Evolutionary conservation across 1,140 invertebrate species (phyloP).

Genomic region (Achroia grisella): DNA sequence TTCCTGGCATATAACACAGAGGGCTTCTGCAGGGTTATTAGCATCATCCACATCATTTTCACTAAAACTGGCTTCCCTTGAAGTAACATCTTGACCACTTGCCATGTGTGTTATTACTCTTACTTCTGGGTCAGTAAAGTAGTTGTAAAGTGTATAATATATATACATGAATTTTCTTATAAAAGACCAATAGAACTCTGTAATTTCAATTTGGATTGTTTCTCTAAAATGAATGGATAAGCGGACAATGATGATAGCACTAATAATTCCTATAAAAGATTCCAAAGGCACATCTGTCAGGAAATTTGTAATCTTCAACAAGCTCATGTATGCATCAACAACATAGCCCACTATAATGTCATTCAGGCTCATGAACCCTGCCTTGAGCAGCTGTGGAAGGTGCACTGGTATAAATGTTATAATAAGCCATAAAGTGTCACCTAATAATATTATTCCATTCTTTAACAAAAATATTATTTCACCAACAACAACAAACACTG

Average conservation of each 20-base stretch:
- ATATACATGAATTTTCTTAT: slow-evolving; percentile 46
- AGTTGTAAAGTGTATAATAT: slow-evolving; percentile 54
- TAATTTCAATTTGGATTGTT: slow-evolving; percentile 27
- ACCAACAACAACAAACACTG: slow-evolving; percentile 24
- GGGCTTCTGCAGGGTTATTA: slow-evolving; percentile 36
- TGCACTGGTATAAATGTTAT: slow-evolving; percentile 59
- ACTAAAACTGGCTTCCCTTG: slow-evolving; percentile 21
- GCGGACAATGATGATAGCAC: slow-evolving; percentile 43
- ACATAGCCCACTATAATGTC: slow-evolving; percentile 22
- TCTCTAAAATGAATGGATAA: slow-evolving; percentile 46
- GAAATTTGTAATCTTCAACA: slow-evolving; percentile 56
- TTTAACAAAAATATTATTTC: slow-evolving; percentile 40
- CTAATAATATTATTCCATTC: slow-evolving; percentile 43
- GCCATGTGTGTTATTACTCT: slow-evolving; percentile 48
- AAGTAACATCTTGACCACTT: slow-evolving; percentile 30
- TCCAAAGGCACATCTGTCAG: slow-evolving; percentile 64
- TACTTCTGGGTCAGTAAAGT: slow-evolving; percentile 54
- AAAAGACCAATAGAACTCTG: slow-evolving; percentile 42
- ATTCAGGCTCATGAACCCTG: slow-evolving; percentile 26
- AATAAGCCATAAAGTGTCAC: slow-evolving; percentile 52
- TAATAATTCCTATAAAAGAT: slow-evolving; percentile 55
- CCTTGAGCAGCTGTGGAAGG: slow-evolving; percentile 42
- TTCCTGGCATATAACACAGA: slow-evolving; percentile 65
- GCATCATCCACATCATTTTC: slow-evolving; percentile 23
- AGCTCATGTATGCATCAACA: slow-evolving; percentile 40